phyloP scores from a whole-genome alignment of 1,140 invertebrate genomes.

The Drosophila triauraria region DNA sequence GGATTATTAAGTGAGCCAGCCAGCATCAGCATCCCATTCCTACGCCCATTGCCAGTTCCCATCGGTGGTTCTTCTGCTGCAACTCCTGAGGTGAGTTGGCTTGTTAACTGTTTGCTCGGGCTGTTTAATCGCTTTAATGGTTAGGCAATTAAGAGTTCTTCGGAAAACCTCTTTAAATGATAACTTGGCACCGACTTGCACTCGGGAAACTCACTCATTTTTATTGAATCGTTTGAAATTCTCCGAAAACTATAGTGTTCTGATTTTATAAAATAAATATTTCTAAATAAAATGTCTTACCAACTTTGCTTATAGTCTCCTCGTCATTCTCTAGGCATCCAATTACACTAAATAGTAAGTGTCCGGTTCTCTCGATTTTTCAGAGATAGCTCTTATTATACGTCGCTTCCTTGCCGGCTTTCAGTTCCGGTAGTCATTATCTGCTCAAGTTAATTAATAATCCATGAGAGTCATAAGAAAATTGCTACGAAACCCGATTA shows the following conservation, averaged over 20 bases:
- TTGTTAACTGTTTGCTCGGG: constrained; percentile 67
- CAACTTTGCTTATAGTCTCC: neutral
- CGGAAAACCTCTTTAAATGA: constrained; percentile 21
- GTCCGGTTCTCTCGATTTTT: too few species aligned
- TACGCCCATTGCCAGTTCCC: constrained; percentile 42
- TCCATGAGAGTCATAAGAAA: too few species aligned
- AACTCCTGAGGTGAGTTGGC: constrained; percentile 32
- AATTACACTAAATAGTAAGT: neutral
- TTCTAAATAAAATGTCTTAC: neutral
- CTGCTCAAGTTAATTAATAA: too few species aligned
- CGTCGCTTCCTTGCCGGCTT: too few species aligned
- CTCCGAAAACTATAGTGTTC: constrained; percentile 5
- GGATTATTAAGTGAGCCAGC: constrained; percentile 80
- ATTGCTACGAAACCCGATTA: too few species aligned
- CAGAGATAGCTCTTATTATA: neutral
- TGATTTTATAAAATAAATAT: neutral
- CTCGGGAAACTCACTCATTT: neutral
- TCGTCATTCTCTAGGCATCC: neutral
- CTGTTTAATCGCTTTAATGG: constrained; percentile 83
- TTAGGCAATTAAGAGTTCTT: constrained; percentile 74
- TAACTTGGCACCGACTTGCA: constrained; percentile 4
- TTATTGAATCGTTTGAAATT: constrained; percentile 19
- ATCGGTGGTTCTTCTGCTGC: constrained; percentile 24
- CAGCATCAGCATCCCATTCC: constrained; percentile 56
- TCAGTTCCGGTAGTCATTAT: too few species aligned